Conservation (phyloP, 2,888 invertebrate species). For the Junonia oenone region DNA sequence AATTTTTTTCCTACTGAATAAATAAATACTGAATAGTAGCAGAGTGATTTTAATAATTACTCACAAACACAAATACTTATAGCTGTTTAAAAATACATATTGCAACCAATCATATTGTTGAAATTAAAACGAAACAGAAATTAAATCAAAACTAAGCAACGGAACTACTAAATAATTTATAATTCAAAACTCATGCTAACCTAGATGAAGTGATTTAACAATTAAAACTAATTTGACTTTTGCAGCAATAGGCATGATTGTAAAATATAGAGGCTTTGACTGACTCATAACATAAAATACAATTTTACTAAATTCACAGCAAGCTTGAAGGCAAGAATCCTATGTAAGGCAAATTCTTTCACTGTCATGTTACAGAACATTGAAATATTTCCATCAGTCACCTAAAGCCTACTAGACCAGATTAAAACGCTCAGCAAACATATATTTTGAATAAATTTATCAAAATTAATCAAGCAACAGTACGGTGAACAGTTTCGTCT, state of each 20-base stretch:
- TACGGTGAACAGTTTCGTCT: slow-evolving; percentile 24
- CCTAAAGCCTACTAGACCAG: no score
- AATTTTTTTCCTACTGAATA: not conserved
- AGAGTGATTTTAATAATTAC: not conserved
- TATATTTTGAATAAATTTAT: no score
- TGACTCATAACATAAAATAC: no score
- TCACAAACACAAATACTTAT: not conserved
- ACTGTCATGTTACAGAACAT: no score
- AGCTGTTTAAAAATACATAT: not conserved
- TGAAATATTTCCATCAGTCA: no score
- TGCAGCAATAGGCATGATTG: not conserved
- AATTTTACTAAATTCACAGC: no score
- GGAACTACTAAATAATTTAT: not conserved
- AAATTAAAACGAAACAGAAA: not conserved
- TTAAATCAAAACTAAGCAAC: not conserved
- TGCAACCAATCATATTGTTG: not conserved
- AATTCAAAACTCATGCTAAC: not conserved
- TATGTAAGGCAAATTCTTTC: no score
- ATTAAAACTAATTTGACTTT: not conserved
- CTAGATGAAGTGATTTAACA: not conserved
- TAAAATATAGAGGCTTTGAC: no score
- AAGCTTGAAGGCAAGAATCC: no score
- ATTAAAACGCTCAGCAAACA: no score
- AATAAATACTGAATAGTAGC: not conserved
- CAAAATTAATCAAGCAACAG: no score